Conservation (phyloP, 2,888 invertebrate genomes). For the Rhagium mordax region DNA sequence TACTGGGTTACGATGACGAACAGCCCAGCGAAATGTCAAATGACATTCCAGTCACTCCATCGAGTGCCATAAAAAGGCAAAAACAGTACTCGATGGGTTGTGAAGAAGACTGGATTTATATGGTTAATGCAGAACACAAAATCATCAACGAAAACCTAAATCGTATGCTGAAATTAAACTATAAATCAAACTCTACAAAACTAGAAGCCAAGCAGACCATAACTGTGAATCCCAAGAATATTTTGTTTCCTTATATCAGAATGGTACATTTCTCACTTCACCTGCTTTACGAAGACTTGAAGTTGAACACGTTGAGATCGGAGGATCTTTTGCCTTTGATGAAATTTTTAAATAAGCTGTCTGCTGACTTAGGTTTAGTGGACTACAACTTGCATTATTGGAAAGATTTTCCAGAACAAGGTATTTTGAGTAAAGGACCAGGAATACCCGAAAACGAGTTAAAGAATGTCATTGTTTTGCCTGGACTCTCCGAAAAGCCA, state of each 20-base stretch:
- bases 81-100: conserved; percentile 84
- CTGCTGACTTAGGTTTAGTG: conserved; percentile 82
- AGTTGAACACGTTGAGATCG: conserved; percentile 81
- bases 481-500: conserved; percentile 76
- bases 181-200: conserved; percentile 2
- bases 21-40: conserved; percentile 50
- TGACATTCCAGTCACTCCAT: conserved; percentile 68
- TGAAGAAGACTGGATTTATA: conserved; percentile 86
- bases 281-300: conserved; percentile 92
- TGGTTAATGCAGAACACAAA: conserved; percentile 54
- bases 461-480: conserved; percentile 75
- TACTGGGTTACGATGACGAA: conserved; percentile 80
- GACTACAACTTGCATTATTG: conserved; percentile 87
- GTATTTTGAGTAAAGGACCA: conserved; percentile 16
- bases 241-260: conserved; percentile 82
- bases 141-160: conserved; percentile 38
- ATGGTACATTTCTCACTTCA: conserved; percentile 87
- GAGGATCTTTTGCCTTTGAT: conserved; percentile 81
- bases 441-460: conserved; percentile 70
- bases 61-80: conserved; percentile 80
- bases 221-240: conserved; percentile 76
- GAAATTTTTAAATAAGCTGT: conserved; percentile 81
- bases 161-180: conserved; percentile 40
- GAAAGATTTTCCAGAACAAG: conserved; percentile 81
- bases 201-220: conserved; percentile 26